These are phyloP conservation scores for Apamea anceps DNA, from an alignment of 2,888 invertebrate genomes.

Conservation along the genomic window DNA sequence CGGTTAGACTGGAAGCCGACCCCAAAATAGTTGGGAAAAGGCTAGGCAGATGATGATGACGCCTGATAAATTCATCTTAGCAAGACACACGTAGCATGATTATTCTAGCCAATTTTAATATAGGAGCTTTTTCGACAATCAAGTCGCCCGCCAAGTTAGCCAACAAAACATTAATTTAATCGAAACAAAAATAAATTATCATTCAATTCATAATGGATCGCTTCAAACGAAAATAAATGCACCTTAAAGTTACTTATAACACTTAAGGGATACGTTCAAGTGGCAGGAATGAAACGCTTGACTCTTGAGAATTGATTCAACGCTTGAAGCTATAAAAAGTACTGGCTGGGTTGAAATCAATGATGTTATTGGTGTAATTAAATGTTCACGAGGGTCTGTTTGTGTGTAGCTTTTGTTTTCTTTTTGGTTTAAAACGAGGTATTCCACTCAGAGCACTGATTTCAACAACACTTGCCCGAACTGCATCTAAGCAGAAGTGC, in stretches of 20 bases:
- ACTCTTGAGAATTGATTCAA: conserved; percentile 49
- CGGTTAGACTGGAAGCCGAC: too few relatives aligned
- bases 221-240: conserved; percentile 52
- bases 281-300: conserved; percentile 18
- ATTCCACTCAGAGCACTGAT: too few relatives aligned
- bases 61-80: conserved; percentile 38
- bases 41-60: too few relatives aligned
- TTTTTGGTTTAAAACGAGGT: not conserved
- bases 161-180: not conserved
- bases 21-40: too few relatives aligned
- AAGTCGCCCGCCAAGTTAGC: rapidly evolving
- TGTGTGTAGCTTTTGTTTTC: not conserved
- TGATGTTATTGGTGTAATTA: conserved; percentile 30
- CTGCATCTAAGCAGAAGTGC: too few relatives aligned
- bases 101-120: rapidly evolving
- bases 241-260: conserved; percentile 42
- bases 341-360: not conserved
- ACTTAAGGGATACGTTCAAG: conserved; percentile 47
- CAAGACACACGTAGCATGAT: conserved; percentile 4
- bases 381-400: not conserved
- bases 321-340: conserved; percentile 38
- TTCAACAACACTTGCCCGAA: too few relatives aligned
- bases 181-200: conserved; percentile 52
- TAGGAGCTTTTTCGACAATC: conserved; percentile 3
- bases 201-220: conserved; percentile 52